Percentiles rank a stretch among this genome's conserved stretches.
phyloP scores from a whole-genome alignment of 2,113 vertebrate species.

The Aepyceros melampus region DNA sequence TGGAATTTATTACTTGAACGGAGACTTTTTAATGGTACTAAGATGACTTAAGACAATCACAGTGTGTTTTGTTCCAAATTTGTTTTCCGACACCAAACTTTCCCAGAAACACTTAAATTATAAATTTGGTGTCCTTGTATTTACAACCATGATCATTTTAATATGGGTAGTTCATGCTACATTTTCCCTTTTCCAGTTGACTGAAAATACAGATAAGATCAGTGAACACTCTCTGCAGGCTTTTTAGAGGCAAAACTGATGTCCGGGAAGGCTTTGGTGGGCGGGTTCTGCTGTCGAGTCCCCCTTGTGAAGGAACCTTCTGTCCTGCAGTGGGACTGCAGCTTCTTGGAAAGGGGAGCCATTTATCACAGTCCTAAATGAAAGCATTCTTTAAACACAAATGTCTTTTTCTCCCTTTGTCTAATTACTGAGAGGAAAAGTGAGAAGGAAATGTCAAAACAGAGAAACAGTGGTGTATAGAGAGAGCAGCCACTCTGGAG shows the following conservation, averaged over 20 bases:
- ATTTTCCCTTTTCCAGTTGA: neutral
- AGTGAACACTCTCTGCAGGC: neutral
- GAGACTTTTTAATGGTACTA: neutral
- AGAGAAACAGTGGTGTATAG: conserved; percentile 86
- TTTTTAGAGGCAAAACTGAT: conserved; percentile 60
- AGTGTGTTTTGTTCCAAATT: neutral
- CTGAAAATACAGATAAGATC: conserved; percentile 27
- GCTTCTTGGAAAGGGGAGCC: conserved; percentile 89
- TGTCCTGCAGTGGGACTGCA: conserved; percentile 84
- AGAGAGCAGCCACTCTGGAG: conserved; percentile 89
- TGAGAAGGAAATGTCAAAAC: conserved; percentile 91
- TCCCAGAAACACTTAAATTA: neutral
- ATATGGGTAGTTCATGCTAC: neutral
- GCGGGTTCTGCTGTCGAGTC: conserved; percentile 80
- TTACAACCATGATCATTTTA: neutral
- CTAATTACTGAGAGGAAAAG: conserved; percentile 89
- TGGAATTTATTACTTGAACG: neutral
- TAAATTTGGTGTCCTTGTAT: neutral
- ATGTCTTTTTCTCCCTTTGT: conserved; percentile 97
- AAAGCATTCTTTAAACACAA: conserved; percentile 94
- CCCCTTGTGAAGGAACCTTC: conserved; percentile 87
- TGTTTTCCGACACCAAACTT: neutral
- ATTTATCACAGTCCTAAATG: conserved; percentile 97
- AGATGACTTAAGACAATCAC: neutral
- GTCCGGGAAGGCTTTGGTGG: conserved; percentile 82